phyloP scores from a whole-genome alignment of 2,888 invertebrate genomes.

The Baccha elongata region DNA sequence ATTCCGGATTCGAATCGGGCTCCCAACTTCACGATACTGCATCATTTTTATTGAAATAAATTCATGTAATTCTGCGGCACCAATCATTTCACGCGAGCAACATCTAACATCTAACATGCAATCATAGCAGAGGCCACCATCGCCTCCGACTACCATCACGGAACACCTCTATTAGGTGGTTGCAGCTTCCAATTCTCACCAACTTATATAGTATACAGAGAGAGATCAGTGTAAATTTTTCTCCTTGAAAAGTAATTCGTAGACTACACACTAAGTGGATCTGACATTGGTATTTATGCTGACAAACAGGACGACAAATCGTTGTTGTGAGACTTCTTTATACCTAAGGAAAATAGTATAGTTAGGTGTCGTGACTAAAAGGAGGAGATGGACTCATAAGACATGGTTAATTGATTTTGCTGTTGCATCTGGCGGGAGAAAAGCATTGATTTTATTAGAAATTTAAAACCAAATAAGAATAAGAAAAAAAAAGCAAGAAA shows the following conservation, averaged over 20 bases:
- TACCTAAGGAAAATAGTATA: constrained; percentile 11
- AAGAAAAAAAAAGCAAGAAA: neutral
- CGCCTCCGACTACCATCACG: constrained; percentile 55
- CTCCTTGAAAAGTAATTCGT: constrained; percentile 32
- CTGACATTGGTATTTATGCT: constrained; percentile 74
- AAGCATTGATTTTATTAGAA: neutral
- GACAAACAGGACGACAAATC: constrained; percentile 74
- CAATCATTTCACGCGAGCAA: constrained; percentile 70
- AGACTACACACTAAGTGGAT: constrained; percentile 62
- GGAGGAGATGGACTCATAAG: neutral
- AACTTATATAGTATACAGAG: constrained; percentile 5
- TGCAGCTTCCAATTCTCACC: neutral
- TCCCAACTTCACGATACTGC: constrained; percentile 43
- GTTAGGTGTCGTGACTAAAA: constrained; percentile 19
- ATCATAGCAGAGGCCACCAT: constrained; percentile 55
- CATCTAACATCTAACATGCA: constrained; percentile 60
- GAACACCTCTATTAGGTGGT: constrained; percentile 68
- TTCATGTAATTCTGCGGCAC: constrained; percentile 71
- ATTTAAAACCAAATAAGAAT: neutral
- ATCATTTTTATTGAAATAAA: constrained; percentile 73
- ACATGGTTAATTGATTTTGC: constrained; percentile 58
- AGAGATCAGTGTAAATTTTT: constrained; percentile 13
- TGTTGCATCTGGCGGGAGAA: constrained; percentile 8
- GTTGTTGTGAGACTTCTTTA: constrained; percentile 35
- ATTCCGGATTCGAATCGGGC: constrained; percentile 54